Base-by-base conservation (phyloP, 1,140 invertebrate genomes). In the Drosophila funebris region DNA sequence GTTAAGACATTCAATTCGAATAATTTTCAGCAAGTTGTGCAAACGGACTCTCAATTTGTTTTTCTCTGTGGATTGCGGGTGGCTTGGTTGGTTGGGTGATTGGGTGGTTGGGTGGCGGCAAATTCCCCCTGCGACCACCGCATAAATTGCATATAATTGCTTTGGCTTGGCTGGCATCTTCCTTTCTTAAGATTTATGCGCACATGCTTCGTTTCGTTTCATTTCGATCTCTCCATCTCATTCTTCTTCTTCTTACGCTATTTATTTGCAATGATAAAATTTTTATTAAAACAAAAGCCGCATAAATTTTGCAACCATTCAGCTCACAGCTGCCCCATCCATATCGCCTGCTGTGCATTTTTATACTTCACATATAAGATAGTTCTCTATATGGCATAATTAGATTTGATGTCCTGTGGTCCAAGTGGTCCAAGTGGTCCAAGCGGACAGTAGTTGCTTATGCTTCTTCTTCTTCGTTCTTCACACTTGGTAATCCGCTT, bases 141-240 rank as follows among this genome's bases (percentile, higher is more conserved):
- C 82, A 85, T 85, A 85, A 85, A 85, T 85, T 85, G 82, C 82
- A 85, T 85, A 87, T 85, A 85, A 85, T 85, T 85, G 82, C 78
- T 85, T 75, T 74, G 73, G 44, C 70, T 57, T 37, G 43, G n/a
- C 39, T 41, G 33, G 22, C 20, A 24, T 41, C 22, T 57, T 27
- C 37, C 44, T 61, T 61, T 33, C 48, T 52, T 27, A 31, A 80
- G 77, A 80, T 80, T 80, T 80, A 80, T 80, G 76, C 76, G 76
- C 66, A 74, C 76, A 79, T 78, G 71, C 67, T 60, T 54, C 37
- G 50, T n/a, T 52, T 52, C 39, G 27, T 68, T 18, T 58, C 18
- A 46, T 44, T 9, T n/a, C 31, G 9, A n/a, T 36, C 31, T 60
- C 41, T 52, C 39, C 46, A 57, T 57, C 33, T 52, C 31, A 11